Evolutionary conservation across 2,888 invertebrate species (phyloP), one percentile per base, ranked within the genome.

Genomic region (Gandaritis pyraliata): DNA sequence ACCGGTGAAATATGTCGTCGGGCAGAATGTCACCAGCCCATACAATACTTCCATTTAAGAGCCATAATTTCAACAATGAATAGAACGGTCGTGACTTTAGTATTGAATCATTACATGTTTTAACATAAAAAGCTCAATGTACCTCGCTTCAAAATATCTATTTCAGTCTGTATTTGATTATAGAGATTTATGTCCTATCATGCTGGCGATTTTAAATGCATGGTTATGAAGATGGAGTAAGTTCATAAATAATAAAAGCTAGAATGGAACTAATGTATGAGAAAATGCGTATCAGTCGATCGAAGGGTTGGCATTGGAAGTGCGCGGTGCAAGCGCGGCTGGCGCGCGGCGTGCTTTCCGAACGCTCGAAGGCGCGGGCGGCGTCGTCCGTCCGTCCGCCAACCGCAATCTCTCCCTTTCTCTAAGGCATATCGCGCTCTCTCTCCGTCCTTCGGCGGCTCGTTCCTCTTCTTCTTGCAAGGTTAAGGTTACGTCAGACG

Each of bases 401-500:
- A 61, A 59, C 49, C 61, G 53, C 80, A 77, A 85, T 89, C 90
- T 88, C 87, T 92, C 91, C 88, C 89, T 90, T 89, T 91, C 90
- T 88, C 87, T 86, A 87, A 71, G 76, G 78, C 80, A 82, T 91
- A 89, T 90, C 77, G 90, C 90, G 80, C 87, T 92, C 90, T 91
- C 90, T 88, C 86, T 90, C 92, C 90, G 90, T 90, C 90, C 91
- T 90, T 92, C 90, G 90, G 83, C 82, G 80, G 88, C 80, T 87
- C 83, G 88, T 90, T 90, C 90, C 91, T 90, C 92, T 91, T 90
- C 90, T 91, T 92, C 92, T 90, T 89, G 92, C 92, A 92, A 92
- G 92, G 92, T 92, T 92, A 92, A 92, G 92, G 92, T 92, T 92
- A 92, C 92, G 92, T 92, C 92, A 92, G 92, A 90, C 90, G 86